These are phyloP conservation scores for Neodon shergylaensis DNA, from an alignment of 2,113 vertebrate genomes.

Conservation along the genomic window DNA sequence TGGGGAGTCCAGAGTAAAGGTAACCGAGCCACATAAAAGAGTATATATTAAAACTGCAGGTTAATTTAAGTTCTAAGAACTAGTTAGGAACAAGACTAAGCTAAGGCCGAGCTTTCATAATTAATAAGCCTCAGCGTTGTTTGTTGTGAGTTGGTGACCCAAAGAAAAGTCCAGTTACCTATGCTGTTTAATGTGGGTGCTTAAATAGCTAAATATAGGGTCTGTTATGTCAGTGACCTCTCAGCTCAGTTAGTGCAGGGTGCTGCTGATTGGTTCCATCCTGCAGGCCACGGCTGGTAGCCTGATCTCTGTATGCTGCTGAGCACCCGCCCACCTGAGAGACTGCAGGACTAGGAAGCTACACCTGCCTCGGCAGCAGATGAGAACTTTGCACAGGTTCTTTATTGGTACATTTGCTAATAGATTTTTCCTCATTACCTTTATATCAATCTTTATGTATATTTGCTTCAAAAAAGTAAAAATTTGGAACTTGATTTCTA, in stretches of 20 bases:
- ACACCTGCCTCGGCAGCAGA: too few species aligned
- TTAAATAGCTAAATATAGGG: too few species aligned
- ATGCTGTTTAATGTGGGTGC: too few species aligned
- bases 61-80: neutral
- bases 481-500: slow-evolving; percentile 17
- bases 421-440: slow-evolving; percentile 57
- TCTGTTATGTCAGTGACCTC: too few species aligned
- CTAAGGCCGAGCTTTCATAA: neutral
- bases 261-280: too few species aligned
- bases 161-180: neutral
- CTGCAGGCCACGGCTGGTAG: too few species aligned
- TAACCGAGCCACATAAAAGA: neutral
- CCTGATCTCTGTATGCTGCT: too few species aligned
- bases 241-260: too few species aligned
- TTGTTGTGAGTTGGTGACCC: neutral
- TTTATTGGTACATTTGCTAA: slow-evolving; percentile 63
- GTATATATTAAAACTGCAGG: neutral
- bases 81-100: neutral
- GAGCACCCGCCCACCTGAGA: too few species aligned
- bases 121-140: neutral
- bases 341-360: too few species aligned
- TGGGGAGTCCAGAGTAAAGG: neutral
- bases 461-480: slow-evolving; percentile 25
- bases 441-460: slow-evolving; percentile 19
- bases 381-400: neutral